These are phyloP conservation scores for Probosciger aterrimus DNA, from an alignment of 2,113 vertebrate genomes.

Conservation along the genomic window DNA sequence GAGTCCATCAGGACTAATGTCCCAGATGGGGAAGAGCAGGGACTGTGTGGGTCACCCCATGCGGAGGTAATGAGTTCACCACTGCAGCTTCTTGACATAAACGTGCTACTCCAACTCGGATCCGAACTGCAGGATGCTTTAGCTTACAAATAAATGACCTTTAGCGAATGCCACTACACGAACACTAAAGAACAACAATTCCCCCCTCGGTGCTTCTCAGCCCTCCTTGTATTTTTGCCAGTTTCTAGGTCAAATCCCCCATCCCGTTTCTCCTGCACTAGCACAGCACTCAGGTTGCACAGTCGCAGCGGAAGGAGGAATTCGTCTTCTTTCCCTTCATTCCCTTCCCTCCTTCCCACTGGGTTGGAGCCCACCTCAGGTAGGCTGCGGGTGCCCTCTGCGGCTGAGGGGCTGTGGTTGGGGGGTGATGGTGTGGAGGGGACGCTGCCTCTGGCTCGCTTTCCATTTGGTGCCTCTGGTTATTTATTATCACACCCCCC, in stretches of 20 bases:
- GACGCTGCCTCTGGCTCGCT: not conserved
- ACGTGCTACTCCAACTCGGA: not conserved
- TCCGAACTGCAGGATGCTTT: not conserved
- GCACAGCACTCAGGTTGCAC: not conserved
- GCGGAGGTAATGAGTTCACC: not conserved
- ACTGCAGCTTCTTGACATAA: not conserved
- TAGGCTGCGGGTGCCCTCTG: not conserved
- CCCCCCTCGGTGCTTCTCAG: not conserved
- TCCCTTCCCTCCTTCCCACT: not conserved
- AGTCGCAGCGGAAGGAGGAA: not conserved
- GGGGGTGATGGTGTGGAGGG: not conserved
- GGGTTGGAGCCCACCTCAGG: not conserved
- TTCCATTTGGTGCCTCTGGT: not conserved
- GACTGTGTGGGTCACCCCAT: not conserved
- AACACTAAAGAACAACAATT: not conserved
- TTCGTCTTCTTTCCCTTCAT: not conserved
- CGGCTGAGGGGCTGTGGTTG: not conserved
- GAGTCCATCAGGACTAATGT: accelerated
- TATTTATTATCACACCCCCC: not conserved
- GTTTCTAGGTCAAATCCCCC: conserved; percentile 33
- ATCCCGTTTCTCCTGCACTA: not conserved
- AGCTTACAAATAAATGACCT: not conserved
- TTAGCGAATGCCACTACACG: not conserved
- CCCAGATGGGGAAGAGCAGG: not conserved
- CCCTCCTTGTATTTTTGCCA: not conserved